Conservation (phyloP, 2,113 vertebrate genomes). For the Mystacornis crossleyi region DNA sequence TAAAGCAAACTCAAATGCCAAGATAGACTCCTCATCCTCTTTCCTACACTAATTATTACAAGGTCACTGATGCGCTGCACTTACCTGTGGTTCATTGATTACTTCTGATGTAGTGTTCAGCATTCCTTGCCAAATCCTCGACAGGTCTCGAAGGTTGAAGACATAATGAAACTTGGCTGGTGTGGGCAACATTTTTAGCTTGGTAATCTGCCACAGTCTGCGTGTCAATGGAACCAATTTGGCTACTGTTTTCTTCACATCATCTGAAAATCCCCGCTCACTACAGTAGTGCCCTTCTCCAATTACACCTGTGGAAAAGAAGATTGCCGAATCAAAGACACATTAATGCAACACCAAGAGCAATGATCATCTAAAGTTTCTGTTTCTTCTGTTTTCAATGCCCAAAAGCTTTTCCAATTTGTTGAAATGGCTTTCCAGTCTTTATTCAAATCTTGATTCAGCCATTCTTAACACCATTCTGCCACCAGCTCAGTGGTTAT, state of each 20-base stretch:
- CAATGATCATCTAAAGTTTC: neutral
- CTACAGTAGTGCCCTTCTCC: conserved; percentile 86
- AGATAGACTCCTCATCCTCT: too few species aligned
- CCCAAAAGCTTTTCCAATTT: neutral
- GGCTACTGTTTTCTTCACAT: conserved; percentile 69
- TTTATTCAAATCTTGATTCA: neutral
- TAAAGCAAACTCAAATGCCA: too few species aligned
- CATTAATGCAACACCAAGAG: accelerated
- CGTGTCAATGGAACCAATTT: conserved; percentile 87
- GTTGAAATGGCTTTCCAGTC: neutral
- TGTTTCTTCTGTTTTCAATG: neutral
- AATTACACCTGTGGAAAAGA: conserved; percentile 85
- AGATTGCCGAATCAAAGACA: neutral
- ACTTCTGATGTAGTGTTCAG: conserved; percentile 86
- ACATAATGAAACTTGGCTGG: conserved; percentile 97
- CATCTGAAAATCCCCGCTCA: conserved; percentile 80
- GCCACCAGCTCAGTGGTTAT: neutral
- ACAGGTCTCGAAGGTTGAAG: conserved; percentile 95
- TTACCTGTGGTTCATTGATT: too few species aligned
- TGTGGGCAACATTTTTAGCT: conserved; percentile 93
- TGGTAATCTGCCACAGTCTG: conserved; percentile 90
- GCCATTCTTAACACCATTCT: neutral
- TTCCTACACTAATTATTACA: too few species aligned
- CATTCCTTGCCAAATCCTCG: conserved; percentile 97
- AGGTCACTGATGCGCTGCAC: too few species aligned